These are phyloP conservation scores for Poliocrania exsul DNA, from an alignment of 2,797 vertebrate genomes.

Conservation along the genomic window DNA sequence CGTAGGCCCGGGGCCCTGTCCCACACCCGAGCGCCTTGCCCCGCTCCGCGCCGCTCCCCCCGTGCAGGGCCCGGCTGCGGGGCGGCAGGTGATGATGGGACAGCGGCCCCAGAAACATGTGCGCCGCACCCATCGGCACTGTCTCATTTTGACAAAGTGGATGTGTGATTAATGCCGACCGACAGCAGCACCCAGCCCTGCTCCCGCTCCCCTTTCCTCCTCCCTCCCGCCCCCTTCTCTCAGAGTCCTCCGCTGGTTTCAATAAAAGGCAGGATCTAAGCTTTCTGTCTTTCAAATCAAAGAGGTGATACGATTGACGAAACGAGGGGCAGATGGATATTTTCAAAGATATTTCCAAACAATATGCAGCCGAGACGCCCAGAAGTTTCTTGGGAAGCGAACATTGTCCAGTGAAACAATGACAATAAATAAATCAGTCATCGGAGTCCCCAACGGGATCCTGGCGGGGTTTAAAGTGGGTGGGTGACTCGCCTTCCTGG, in stretches of 20 bases:
- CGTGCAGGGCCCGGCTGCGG: neutral
- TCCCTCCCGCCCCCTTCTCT: neutral
- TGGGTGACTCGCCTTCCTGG: neutral
- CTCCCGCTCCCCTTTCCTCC: neutral
- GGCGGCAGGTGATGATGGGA: neutral
- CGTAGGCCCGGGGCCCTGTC: neutral
- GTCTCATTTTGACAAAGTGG: neutral
- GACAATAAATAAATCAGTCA: neutral
- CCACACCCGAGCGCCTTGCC: neutral
- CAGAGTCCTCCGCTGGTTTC: neutral
- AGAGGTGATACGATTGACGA: neutral
- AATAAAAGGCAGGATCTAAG: constrained; percentile 16
- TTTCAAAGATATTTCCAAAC: constrained; percentile 14
- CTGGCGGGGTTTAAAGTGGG: neutral
- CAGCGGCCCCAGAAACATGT: neutral
- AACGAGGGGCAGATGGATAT: constrained; percentile 13
- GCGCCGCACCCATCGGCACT: neutral
- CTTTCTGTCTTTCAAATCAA: neutral
- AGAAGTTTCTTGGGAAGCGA: neutral
- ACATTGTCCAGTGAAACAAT: constrained; percentile 7
- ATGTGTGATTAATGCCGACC: neutral
- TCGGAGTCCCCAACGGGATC: neutral
- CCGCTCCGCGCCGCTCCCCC: neutral
- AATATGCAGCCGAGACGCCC: neutral
- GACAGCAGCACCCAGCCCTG: neutral